Base-by-base conservation (phyloP, 1,140 invertebrate species). In the Zaprionus lachaisei region DNA sequence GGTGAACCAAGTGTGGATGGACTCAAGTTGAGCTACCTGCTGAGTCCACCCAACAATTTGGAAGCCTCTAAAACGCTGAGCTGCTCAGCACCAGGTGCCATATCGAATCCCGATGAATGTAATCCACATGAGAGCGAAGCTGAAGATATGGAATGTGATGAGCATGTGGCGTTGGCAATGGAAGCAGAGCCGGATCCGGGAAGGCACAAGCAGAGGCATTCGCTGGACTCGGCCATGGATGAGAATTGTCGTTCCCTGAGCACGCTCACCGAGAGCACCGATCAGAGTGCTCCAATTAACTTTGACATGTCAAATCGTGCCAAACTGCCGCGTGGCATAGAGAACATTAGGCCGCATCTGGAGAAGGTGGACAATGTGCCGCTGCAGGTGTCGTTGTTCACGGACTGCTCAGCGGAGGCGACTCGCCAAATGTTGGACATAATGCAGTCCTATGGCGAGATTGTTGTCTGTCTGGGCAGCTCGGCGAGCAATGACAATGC, bases 331-430 rank as follows among this genome's bases (percentile, higher is more conserved):
- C 95, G 97, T 61, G 99, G 99, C 34, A 99, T 99, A 76, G 97
- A 99, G 83, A 98, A 99, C 93, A 99, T 99, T 74, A 94, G 98
- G 24, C 98, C 98, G 1, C 99, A 99, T 93, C 95, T 99, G 66
- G 97, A 98, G 92, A 94, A 97, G 79, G 97, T 99, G 77, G 99
- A 99, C 92, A 99, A 99, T 94, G 98, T 99, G 38, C 99, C 99
- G 1, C 93, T 99, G 12, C 94, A 99, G 49, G 98, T 99, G 2
- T 99, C 98, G 0, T 94, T 99, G 1, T 99, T 99, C 91, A 99
- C 98, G 2, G 99, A 99, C 93, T 99, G 98, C 93, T 98, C 96
- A 6, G 95, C 98, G 11, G 94, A 95, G 85, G 97, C 97, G 1
- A 98, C 97, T 0, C 94, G 95, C 17, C 96, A 97, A 93, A 99